phyloP scores from a whole-genome alignment of 2,797 vertebrate genomes.

The Apogon talboti region DNA sequence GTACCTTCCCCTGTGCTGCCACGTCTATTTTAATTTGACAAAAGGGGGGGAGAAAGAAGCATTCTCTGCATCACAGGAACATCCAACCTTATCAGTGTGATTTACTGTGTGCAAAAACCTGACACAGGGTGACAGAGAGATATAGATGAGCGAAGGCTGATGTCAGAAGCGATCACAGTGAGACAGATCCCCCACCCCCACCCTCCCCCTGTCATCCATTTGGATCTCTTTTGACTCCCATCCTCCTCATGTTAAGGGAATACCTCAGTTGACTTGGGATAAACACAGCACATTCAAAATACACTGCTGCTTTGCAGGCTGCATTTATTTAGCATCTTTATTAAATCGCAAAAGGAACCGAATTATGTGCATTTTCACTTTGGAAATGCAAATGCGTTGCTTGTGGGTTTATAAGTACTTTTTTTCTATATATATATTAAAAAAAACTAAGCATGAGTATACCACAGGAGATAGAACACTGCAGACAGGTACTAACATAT shows the following conservation, averaged over 20 bases:
- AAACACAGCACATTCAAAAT: conserved; percentile 31
- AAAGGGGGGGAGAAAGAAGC: conserved; percentile 31
- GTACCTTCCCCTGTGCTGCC: conserved; percentile 45
- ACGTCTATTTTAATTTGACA: conserved; percentile 70
- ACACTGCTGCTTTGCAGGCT: conserved; percentile 14
- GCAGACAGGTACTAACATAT: conserved; percentile 1
- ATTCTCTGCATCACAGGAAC: conserved; percentile 71
- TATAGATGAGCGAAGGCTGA: conserved; percentile 73
- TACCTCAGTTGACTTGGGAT: conserved; percentile 53
- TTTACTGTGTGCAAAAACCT: conserved; percentile 67
- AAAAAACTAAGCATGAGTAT: conserved; percentile 13
- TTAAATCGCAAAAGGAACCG: conserved; percentile 34
- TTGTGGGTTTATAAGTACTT: conserved; percentile 30
- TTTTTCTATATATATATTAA: conserved; percentile 16
- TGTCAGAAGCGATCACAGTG: conserved; percentile 75
- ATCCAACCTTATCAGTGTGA: conserved; percentile 74
- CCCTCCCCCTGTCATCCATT: conserved; percentile 25
- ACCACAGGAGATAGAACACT: conserved; percentile 13
- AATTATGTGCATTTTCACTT: conserved; percentile 11
- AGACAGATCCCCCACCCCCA: conserved; percentile 40
- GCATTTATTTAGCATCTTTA: conserved; percentile 44
- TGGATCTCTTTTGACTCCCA: conserved; percentile 46
- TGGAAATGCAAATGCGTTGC: conserved; percentile 30
- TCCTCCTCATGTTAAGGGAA: conserved; percentile 50
- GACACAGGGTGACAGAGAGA: conserved; percentile 73